Conservation (phyloP, 2,113 vertebrate species). For the Halcyon malimbica region DNA sequence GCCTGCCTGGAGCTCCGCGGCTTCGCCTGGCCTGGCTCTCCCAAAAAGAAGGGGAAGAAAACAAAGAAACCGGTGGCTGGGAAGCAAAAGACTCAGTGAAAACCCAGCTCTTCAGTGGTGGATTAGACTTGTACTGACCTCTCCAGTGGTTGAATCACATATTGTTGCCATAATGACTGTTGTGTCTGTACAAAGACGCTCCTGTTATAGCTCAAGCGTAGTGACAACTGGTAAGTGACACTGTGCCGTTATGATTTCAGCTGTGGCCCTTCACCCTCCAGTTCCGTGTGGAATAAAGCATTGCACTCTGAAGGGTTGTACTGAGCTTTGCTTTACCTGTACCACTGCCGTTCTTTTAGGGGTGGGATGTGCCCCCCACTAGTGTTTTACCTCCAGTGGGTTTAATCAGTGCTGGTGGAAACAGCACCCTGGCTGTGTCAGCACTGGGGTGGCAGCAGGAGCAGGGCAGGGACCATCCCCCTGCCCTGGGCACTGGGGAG, state of each 20-base stretch:
- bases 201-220: neutral
- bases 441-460: no score
- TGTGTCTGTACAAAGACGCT: neutral
- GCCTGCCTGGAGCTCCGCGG: conserved; percentile 83
- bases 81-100: neutral
- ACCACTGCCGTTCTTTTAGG: accelerated
- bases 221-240: neutral
- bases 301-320: neutral
- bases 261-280: neutral
- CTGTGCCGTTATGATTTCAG: neutral
- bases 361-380: neutral
- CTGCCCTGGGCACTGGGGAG: no score
- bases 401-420: no score
- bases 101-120: accelerated
- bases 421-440: no score
- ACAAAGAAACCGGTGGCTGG: conserved; percentile 13
- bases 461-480: no score
- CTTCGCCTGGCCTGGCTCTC: conserved; percentile 78
- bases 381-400: neutral
- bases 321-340: neutral
- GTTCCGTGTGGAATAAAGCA: neutral
- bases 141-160: neutral
- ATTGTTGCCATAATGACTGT: neutral
- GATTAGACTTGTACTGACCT: neutral
- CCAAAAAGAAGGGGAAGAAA: conserved; percentile 77